Evolutionary conservation across 2,888 invertebrate species (phyloP).

Genomic region (Yponomeuta sedellus): DNA sequence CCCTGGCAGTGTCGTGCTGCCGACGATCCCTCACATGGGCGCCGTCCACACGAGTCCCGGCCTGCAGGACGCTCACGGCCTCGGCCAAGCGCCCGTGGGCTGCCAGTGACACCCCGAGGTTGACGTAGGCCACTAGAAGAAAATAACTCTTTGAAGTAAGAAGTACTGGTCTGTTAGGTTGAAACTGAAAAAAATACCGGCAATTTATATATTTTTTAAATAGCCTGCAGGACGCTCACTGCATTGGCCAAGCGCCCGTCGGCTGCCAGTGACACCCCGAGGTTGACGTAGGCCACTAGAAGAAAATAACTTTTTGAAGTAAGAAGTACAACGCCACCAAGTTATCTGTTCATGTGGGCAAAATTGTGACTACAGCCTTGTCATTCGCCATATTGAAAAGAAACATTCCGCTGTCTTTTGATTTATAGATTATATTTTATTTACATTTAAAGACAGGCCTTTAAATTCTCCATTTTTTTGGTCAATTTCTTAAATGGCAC

Average conservation of each 20-base stretch:
- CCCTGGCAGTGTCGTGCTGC: constrained; percentile 92
- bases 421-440: too few species aligned
- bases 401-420: too few species aligned
- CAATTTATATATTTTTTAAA: too few species aligned
- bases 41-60: constrained; percentile 90
- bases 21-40: constrained; percentile 91
- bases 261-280: constrained; percentile 91
- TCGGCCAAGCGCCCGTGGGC: constrained; percentile 88
- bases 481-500: too few species aligned
- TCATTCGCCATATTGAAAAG: too few species aligned
- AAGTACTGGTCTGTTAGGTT: too few species aligned
- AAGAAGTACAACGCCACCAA: too few species aligned
- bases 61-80: constrained; percentile 87
- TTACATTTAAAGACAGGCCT: too few species aligned
- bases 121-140: constrained; percentile 91
- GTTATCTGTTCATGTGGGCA: too few species aligned
- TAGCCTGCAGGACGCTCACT: constrained; percentile 86
- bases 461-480: too few species aligned
- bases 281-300: constrained; percentile 94
- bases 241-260: constrained; percentile 90
- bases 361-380: too few species aligned
- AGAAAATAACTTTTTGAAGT: background rate
- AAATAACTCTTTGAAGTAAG: background rate
- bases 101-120: constrained; percentile 92
- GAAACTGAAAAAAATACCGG: too few species aligned